Conservation (phyloP, 2,113 vertebrate species). For the Acrocephalus kingi region DNA sequence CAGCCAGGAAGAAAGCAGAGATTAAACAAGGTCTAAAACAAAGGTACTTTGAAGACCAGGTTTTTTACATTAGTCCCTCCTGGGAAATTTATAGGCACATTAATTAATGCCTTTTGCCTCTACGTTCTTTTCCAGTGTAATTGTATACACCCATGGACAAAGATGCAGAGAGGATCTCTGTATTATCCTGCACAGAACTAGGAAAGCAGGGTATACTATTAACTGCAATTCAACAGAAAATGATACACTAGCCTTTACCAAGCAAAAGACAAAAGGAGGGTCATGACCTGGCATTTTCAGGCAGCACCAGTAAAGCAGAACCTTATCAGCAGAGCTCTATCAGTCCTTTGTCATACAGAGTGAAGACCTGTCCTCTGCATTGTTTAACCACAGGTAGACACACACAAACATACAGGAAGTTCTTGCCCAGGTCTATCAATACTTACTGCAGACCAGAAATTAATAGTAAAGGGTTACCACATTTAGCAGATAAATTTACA, state of each 20-base stretch:
- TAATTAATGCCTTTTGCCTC: slow-evolving; percentile 7
- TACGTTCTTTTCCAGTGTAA: not conserved
- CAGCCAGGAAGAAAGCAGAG: not conserved
- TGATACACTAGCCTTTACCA: not conserved
- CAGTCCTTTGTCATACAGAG: not conserved
- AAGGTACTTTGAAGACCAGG: not conserved
- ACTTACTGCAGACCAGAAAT: not conserved
- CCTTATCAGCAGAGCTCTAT: not conserved
- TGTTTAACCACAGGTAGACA: not conserved
- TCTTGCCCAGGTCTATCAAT: not conserved
- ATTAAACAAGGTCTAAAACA: slow-evolving; percentile 13
- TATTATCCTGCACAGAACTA: not conserved
- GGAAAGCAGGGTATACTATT: not conserved
- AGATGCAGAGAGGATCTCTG: not conserved
- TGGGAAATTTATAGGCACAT: not conserved
- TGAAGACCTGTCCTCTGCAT: not conserved
- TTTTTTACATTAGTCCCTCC: not conserved
- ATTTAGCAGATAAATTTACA: not conserved
- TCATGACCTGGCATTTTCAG: not conserved
- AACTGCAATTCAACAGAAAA: not conserved
- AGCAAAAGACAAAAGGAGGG: not conserved
- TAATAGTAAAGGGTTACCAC: not conserved
- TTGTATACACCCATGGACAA: not conserved
- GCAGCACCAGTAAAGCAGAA: not conserved
- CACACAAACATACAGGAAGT: not conserved